Percentiles rank a stretch among this genome's conserved stretches.
phyloP scores from a whole-genome alignment of 35 echinoderm and acorn worm species.

The Strongylocentrotus purpuratus region DNA sequence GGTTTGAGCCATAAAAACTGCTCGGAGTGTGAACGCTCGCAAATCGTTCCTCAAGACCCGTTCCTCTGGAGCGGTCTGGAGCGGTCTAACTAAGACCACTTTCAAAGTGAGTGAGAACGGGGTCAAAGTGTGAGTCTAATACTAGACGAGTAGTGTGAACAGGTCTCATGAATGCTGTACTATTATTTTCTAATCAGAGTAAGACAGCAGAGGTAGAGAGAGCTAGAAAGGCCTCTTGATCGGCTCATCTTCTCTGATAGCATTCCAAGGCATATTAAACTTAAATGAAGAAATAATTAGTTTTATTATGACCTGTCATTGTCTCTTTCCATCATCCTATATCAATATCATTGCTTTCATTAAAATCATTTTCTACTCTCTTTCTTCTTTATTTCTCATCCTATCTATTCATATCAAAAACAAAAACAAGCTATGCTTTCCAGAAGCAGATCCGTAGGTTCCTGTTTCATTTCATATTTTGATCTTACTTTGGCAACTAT shows the following conservation, averaged over 20 bases:
- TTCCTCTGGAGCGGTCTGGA: no score
- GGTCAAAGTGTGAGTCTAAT: no score
- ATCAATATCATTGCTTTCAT: slow-evolving; percentile 11
- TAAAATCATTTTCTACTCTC: not conserved
- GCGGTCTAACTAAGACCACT: no score
- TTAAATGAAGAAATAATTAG: slow-evolving; percentile 20
- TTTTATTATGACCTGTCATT: not conserved
- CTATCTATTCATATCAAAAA: no score
- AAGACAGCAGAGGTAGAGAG: not conserved
- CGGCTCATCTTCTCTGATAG: not conserved
- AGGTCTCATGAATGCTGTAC: not conserved
- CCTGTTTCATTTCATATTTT: no score
- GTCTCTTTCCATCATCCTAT: not conserved
- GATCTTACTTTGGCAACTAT: no score
- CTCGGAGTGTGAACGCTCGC: no score
- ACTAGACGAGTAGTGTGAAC: not conserved
- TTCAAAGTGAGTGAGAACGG: no score
- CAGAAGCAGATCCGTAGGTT: no score
- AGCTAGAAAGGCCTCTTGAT: not conserved
- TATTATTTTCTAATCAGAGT: not conserved
- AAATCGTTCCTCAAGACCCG: no score
- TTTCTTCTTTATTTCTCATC: not conserved
- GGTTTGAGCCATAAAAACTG: no score
- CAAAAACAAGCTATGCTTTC: no score
- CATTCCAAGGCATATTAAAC: not conserved